Evolutionary conservation across 2,888 invertebrate species (phyloP).

Genomic region (Tipula unca): DNA sequence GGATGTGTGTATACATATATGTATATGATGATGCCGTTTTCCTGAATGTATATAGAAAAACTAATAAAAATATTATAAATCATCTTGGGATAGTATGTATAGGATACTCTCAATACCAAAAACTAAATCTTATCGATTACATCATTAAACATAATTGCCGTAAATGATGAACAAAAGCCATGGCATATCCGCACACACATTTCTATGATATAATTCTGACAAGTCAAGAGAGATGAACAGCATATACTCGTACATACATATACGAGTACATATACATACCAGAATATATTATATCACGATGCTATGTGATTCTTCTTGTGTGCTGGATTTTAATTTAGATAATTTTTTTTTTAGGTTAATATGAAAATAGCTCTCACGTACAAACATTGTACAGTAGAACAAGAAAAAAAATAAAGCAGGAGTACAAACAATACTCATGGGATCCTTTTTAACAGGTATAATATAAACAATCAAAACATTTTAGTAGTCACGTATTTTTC

Average conservation of each 20-base stretch:
- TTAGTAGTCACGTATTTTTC: constrained; percentile 8
- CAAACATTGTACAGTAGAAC: neutral
- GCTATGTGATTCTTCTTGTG: neutral
- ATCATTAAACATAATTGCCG: neutral
- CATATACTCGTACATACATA: neutral
- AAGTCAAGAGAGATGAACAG: neutral
- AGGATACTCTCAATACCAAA: neutral
- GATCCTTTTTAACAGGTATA: neutral
- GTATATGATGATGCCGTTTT: neutral
- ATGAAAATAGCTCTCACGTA: constrained; percentile 8
- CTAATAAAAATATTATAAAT: constrained; percentile 8
- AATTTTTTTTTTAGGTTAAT: constrained; percentile 14
- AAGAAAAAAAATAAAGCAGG: neutral
- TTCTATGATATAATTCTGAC: neutral
- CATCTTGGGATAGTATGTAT: neutral
- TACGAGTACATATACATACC: neutral
- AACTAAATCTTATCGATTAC: neutral
- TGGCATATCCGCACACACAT: neutral
- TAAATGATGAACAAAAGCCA: neutral
- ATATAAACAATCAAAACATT: constrained; percentile 8
- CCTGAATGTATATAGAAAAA: neutral
- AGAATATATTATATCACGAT: neutral
- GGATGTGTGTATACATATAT: neutral
- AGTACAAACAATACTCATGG: neutral
- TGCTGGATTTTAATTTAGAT: neutral